Evolutionary conservation across 2,888 invertebrate genomes (phyloP), one percentile per base, ranked within the genome.

Genomic region (Cremastinae sp.): DNA sequence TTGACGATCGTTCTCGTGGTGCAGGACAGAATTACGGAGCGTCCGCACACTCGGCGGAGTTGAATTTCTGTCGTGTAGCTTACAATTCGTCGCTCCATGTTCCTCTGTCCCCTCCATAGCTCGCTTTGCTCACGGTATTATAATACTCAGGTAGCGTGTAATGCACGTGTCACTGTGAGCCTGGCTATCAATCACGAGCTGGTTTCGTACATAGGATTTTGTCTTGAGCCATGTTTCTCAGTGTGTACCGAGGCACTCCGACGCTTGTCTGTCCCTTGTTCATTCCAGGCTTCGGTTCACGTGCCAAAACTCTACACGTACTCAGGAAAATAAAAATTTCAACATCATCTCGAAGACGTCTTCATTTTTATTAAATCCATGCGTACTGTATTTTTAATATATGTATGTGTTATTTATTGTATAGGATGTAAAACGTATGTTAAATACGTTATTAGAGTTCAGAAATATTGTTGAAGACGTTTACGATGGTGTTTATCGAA

Each of bases 111-210:
- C 45, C 51, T 28, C 53, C 28, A 22, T 20, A 37, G 0, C 12
- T 49, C 12, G 47, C 18, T 22, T 47, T 37, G 37, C 37, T 20
- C 37, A 10, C 43, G 22, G 41, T 56, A 72, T 66, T 28, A 28
- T 28, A 56, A 37, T 47, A 58, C 71, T 56, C 51, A 43, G 69
- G 70, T 73, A 75, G 81, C 76, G 77, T 83, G 82, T 83, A 80
- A 80, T 83, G 83, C 82, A 82, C 82, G 81, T 82, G 83, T 83
- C 83, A 83, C 72, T 78, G 76, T 69, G 77, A 81, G 78, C 75
- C 51, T 77, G 51, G 61, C 77, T 78, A 83, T 84, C 82, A 79
- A 82, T 83, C 83, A 84, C 78, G 75, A 43, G 20, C 2, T 28
- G 28, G 72, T 68, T 72, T 68, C 58, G 12, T 28, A 66, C 68